Conservation (phyloP, 30 jellyfish, hydroid and myxozoan species). For the Sanderia malayensis region DNA sequence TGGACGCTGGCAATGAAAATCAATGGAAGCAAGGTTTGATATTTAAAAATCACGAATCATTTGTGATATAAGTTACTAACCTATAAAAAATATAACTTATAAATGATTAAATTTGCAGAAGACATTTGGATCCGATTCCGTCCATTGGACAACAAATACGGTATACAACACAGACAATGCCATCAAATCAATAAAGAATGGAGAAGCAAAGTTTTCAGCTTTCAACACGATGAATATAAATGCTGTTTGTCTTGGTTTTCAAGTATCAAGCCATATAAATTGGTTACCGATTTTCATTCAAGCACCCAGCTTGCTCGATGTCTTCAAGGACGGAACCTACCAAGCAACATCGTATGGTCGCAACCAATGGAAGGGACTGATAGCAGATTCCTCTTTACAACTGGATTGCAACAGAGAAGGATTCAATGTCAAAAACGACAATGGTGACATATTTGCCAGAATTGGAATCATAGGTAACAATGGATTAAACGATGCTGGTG, state of each 20-base stretch:
- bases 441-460: conserved; percentile 23
- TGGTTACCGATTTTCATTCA: conserved; percentile 5
- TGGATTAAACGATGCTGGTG: not conserved
- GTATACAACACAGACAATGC: not conserved
- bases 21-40: conserved; percentile 36
- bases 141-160: conserved; percentile 16
- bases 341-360: conserved; percentile 3
- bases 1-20: conserved; percentile 54
- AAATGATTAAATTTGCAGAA: too few relatives aligned
- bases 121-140: not conserved
- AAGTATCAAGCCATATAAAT: not conserved
- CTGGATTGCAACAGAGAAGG: conserved; percentile 32
- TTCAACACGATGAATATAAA: not conserved
- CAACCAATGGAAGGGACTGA: conserved; percentile 13
- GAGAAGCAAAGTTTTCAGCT: conserved; percentile 38
- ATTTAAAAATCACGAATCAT: too few relatives aligned
- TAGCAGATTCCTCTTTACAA: conserved; percentile 33
- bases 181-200: not conserved
- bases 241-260: conserved; percentile 32
- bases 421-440: conserved; percentile 15
- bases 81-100: too few relatives aligned
- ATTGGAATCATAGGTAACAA: conserved; percentile 29
- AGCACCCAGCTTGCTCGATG: not conserved
- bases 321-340: not conserved
- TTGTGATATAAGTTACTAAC: not conserved